Base-by-base conservation (phyloP, 2,797 vertebrate species). In the Hydrophis major region DNA sequence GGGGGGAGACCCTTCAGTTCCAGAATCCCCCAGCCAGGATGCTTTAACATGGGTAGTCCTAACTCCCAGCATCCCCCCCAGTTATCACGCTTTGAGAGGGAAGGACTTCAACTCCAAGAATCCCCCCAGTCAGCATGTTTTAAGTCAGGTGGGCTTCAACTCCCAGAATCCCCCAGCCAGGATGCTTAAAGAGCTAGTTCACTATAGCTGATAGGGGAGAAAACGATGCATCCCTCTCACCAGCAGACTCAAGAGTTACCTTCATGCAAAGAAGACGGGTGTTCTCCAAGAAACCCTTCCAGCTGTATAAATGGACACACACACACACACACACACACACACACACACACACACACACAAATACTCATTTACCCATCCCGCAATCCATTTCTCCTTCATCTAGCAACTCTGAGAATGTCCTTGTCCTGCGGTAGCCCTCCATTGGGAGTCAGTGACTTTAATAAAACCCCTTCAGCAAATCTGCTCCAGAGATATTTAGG, bases 401-500 rank as follows among this genome's bases (percentile, higher is more conserved):
- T 13, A 66, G 63, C 18, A 50, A 83, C 83, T 63, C 61, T 55
- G 90, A 87, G 60, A 88, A 89, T 6, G 53, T 3, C 42, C 86
- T 88, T 25, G 1, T 89, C 47, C 50, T 56, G 47, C 11, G 14
- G 47, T 83, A 28, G 89, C n/a, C n/a, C 92, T 94, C 92, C 60
- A 0, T 0, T 0, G 94, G 93, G 95, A 94, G 88, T 53, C 50
- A 53, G 50, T 74, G 63, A 57, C 94, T 91, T 50, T n/a, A 92
- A 91, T 93, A 91, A 86, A 89, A 93, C 92, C 93, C 14, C 1
- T 83, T 78, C 91, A 61, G 55, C 91, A 92, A 93, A 86, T 91
- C 27, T 53, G 88, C 53, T 92, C 95, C 93, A 86, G 92, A 32
- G 37, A 96, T 96, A 92, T 96, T 97, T 96, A 96, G 94, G 94